These are phyloP conservation scores for Percina caprodes DNA, from an alignment of 2,113 vertebrate species.

Conservation along the genomic window DNA sequence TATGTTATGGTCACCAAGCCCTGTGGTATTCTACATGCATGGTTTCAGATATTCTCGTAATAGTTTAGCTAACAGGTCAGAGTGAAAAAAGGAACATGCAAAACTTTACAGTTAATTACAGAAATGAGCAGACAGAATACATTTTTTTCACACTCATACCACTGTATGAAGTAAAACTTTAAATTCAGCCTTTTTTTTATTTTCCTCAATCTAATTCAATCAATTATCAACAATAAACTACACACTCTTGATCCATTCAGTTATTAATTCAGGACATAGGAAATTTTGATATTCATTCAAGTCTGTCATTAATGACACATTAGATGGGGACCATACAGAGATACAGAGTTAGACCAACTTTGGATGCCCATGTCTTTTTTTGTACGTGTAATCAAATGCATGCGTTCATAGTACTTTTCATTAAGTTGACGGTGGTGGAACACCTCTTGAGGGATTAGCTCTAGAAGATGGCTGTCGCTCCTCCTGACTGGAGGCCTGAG, in stretches of 20 bases:
- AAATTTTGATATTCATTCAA: slow-evolving; percentile 30
- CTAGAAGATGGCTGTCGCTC: slow-evolving; percentile 81
- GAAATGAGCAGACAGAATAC: background rate
- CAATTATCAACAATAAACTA: background rate
- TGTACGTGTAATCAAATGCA: slow-evolving; percentile 51
- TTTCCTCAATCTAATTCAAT: background rate
- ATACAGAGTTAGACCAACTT: slow-evolving; percentile 15
- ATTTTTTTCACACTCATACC: slow-evolving; percentile 31
- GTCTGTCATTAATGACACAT: slow-evolving; percentile 25
- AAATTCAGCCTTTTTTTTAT: background rate
- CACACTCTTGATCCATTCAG: background rate
- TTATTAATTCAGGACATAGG: background rate
- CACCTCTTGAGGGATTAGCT: slow-evolving; percentile 86
- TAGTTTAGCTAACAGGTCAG: slow-evolving; percentile 74
- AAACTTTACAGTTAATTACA: background rate
- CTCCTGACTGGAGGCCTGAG: slow-evolving; percentile 80
- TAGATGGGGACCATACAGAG: background rate
- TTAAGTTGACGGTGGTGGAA: slow-evolving; percentile 85
- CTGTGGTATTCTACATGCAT: slow-evolving; percentile 56
- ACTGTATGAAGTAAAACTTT: slow-evolving; percentile 24
- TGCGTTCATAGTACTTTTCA: slow-evolving; percentile 84
- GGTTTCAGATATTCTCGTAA: slow-evolving; percentile 83
- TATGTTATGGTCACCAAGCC: slow-evolving; percentile 78
- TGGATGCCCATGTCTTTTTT: slow-evolving; percentile 14
- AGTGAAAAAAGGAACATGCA: slow-evolving; percentile 3